These are phyloP conservation scores for Andrena bicolor DNA, from an alignment of 2,888 invertebrate species.

Conservation along the genomic window DNA sequence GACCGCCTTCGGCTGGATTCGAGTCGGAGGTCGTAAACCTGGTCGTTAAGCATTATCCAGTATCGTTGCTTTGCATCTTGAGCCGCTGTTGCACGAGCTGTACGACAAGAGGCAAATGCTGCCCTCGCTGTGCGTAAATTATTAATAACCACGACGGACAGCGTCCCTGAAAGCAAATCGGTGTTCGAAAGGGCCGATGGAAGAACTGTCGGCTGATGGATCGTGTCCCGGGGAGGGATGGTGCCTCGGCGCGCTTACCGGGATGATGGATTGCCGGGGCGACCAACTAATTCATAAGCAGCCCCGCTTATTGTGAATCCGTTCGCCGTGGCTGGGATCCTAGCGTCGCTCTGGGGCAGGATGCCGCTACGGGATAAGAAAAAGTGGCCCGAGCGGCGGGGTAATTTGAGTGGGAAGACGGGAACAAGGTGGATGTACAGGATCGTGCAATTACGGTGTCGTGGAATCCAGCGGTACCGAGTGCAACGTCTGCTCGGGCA, in stretches of 20 bases:
- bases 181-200: slow-evolving; percentile 59
- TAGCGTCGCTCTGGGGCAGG: background rate
- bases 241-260: slow-evolving; percentile 35
- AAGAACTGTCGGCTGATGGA: slow-evolving; percentile 66
- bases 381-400: background rate
- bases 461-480: slow-evolving; percentile 3
- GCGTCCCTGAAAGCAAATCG: slow-evolving; percentile 57
- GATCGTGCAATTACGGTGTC: slow-evolving; percentile 29
- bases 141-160: slow-evolving; percentile 59
- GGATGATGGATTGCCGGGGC: slow-evolving; percentile 64
- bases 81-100: background rate
- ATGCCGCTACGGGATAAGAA: slow-evolving; percentile 4
- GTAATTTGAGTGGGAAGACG: slow-evolving; percentile 31
- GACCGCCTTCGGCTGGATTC: slow-evolving; percentile 3
- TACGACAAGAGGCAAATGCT: background rate
- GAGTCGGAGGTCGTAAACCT: slow-evolving; percentile 29
- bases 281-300: slow-evolving; percentile 66
- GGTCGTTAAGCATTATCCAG: slow-evolving; percentile 42
- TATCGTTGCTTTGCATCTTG: slow-evolving; percentile 34
- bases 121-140: slow-evolving; percentile 49
- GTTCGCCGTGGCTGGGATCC: slow-evolving; percentile 1
- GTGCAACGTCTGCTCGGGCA: slow-evolving; percentile 1
- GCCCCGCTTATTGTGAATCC: slow-evolving; percentile 50
- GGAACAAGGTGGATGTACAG: background rate
- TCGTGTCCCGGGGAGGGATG: slow-evolving; percentile 42